Evolutionary conservation across 1,140 invertebrate species (phyloP).

Genomic region (Bursaphelenchus mucronatus): DNA sequence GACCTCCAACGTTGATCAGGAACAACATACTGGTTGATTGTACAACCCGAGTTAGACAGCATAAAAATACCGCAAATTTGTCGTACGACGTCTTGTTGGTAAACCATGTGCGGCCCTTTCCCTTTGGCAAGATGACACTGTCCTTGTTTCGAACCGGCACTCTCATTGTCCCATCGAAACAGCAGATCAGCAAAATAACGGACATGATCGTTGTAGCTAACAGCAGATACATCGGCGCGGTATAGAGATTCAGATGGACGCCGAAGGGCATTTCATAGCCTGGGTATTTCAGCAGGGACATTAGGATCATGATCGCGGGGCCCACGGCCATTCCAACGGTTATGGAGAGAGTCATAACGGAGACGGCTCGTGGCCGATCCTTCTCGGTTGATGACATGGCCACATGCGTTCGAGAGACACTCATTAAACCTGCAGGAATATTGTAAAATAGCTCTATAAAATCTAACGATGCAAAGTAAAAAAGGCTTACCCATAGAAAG

Average conservation of each 20-base stretch:
- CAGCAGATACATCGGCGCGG: constrained; percentile 23
- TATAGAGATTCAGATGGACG: constrained; percentile 31
- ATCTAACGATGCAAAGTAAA: not conserved
- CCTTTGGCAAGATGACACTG: not conserved
- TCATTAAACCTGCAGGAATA: constrained; percentile 25
- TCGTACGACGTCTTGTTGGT: constrained; percentile 13
- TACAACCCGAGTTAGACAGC: constrained; percentile 19
- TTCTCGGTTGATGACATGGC: constrained; percentile 14
- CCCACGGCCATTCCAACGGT: constrained; percentile 24
- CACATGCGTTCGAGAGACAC: constrained; percentile 19
- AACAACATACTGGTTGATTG: constrained; percentile 6
- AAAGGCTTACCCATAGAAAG: constrained; percentile 11
- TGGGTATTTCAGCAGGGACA: constrained; percentile 28
- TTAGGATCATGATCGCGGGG: constrained; percentile 9
- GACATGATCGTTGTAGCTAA: not conserved
- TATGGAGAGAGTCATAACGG: constrained; percentile 16
- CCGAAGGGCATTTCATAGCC: constrained; percentile 21
- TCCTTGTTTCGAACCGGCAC: not conserved
- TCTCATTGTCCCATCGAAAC: constrained; percentile 21
- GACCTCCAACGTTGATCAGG: constrained; percentile 16
- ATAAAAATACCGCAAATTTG: constrained; percentile 23
- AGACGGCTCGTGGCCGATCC: constrained; percentile 23
- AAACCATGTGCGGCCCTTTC: constrained; percentile 7
- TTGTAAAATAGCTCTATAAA: constrained; percentile 1
- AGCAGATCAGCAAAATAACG: constrained; percentile 17